Percentiles rank a stretch among this genome's conserved stretches.
These are phyloP conservation scores for Poicephalus meyeri DNA, from an alignment of 2,113 vertebrate species.

Conservation along the genomic window DNA sequence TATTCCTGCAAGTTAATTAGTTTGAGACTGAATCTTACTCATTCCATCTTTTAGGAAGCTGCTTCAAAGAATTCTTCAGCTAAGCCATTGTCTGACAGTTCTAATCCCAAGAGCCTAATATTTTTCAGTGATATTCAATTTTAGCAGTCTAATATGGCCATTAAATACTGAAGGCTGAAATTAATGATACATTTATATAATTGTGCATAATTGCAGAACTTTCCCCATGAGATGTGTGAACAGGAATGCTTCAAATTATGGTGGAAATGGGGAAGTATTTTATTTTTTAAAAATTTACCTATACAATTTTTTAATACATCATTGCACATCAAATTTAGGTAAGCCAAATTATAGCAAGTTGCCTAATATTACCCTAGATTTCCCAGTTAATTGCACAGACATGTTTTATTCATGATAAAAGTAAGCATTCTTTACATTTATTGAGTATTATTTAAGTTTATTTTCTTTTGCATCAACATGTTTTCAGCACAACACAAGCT, in stretches of 20 bases:
- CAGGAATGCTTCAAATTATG: slow-evolving; percentile 40
- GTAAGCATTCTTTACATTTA: neutral
- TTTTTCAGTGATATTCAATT: slow-evolving; percentile 57
- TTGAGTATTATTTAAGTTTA: neutral
- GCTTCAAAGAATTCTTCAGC: slow-evolving; percentile 47
- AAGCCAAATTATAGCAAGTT: slow-evolving; percentile 22
- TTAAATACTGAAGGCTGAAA: slow-evolving; percentile 59
- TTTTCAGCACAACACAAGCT: neutral
- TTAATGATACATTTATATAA: slow-evolving; percentile 59
- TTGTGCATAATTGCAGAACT: slow-evolving; percentile 52
- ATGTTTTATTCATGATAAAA: neutral
- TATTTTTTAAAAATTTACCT: neutral
- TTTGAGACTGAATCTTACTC: slow-evolving; percentile 27
- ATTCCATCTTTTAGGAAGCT: slow-evolving; percentile 26
- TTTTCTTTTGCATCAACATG: neutral
- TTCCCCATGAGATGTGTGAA: slow-evolving; percentile 44
- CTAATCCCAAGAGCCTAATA: slow-evolving; percentile 42
- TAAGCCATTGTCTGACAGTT: slow-evolving; percentile 3
- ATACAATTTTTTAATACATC: slow-evolving; percentile 22
- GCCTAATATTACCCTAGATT: neutral
- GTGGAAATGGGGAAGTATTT: slow-evolving; percentile 12
- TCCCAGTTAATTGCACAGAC: neutral
- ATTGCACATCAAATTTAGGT: neutral
- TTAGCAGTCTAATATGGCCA: slow-evolving; percentile 62
- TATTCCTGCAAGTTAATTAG: slow-evolving; percentile 58